Evolutionary conservation across 2,797 vertebrate genomes (phyloP), one percentile per base, ranked within the genome.

Genomic region (Kryptopterus vitreolus): DNA sequence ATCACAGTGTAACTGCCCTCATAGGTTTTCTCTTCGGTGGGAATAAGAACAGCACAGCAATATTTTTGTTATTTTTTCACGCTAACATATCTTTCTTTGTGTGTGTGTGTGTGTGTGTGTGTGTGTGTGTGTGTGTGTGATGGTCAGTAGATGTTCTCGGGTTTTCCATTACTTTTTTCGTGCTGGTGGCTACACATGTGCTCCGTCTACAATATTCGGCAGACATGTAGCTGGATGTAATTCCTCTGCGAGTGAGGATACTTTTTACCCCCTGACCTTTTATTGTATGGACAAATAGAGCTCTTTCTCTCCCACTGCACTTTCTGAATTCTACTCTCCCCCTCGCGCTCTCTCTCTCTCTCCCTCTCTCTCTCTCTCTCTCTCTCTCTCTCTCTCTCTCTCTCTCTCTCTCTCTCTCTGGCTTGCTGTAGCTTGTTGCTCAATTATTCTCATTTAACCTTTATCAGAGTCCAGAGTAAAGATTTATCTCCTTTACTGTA

Each of bases 181-280:
- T 76, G 66, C 65, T 63, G 55, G 70, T 12, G 26, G 58, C 61
- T 72, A 55, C 50, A n/a, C 70, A 53, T 16, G 50, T 11, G 5
- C 31, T 57, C 46, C 62, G 26, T 81, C 38, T 73, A 59, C 13
- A 11, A 53, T 68, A 63, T 38, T 55, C 38, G 35, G 13, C 61
- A 52, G 18, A 71, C 63, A 58, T 33, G 22, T 29, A 81, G 35
- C 26, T 57, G 76, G 61, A 43, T 43, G 2, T 72, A 86, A 83
- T 85, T 85, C 66, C 82, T 80, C 59, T 75, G 57, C 63, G 15
- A 80, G 75, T 81, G 52, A 83, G 78, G 83, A 33, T 86, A 61
- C 33, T 72, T 57, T 5, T 77, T 81, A 90, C 87, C 38, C 71
- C 43, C 5, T 80, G 84, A 91, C 86, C 87, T 86, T 63, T 88